Base-by-base conservation (phyloP, 2,888 invertebrate species). In the Netelia melanura region DNA sequence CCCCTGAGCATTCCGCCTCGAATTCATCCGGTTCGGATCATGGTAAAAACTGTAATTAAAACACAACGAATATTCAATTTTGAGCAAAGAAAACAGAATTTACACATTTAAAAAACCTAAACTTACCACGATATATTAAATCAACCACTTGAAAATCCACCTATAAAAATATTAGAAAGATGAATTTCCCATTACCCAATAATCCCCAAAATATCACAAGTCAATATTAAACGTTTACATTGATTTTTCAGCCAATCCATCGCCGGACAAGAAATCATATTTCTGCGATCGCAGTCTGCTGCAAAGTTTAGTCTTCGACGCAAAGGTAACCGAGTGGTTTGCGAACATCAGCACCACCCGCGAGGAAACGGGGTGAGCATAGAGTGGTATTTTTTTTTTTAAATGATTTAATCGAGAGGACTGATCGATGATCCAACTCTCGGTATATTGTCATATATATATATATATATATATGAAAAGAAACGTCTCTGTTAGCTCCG, bases 321-420 rank as follows among this genome's bases (percentile, higher is more conserved):
- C 98, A 9, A 96, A 97, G 91, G 97, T 97, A 87, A 98, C 98
- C 1, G 96, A 97, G 87, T 97, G 97, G 96, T 98, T 98, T 93
- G 96, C 97, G 88, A 97, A 97, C 92, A 96, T 97, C 88, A 97
- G 96, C 72, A 96, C 96, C 58, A 96, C 96, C 23, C 96, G 96
- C 86, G 97, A 97, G 88, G 97, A 97, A 87, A 95, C 95, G 92
- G 96, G 95, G 96, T 96, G 94, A 95, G 95, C 93, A 89, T 84
- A 74, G 83, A 64, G 44, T 43, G 17, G 30, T 79, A 56, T 38
- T 38, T 30, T 30, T 30, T 30, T 30, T 30, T 30, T 23, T n/a
- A 30, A 14, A 10, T 43, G 17, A n/a, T 38, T 68, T 70, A 67
- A 30, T 48, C 81, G 44, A 61, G 56, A 56, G 48, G 72, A 38